Base-by-base conservation (phyloP, 2,113 vertebrate genomes). In the Nerophis lumbriciformis region DNA sequence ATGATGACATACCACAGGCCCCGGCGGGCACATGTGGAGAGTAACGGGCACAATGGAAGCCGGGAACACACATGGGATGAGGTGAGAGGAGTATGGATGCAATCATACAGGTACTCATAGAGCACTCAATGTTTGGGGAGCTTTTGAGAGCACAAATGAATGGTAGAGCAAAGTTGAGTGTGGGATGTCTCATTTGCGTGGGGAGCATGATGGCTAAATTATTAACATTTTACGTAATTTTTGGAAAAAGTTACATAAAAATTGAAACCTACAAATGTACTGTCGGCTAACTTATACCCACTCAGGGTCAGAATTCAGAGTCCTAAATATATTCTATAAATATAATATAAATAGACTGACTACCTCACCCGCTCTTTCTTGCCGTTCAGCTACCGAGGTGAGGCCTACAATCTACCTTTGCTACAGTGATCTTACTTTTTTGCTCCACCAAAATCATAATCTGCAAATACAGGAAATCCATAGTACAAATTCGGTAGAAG, bases 131-230 rank as follows among this genome's bases (percentile, higher is more conserved):
- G 36, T 16, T 9, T n/a, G 53, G 53, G 81, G 53, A 59, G 39
- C 65, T 56, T 76, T 49, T 66, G 60, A 81, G 63, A 68, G 65
- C 44, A 76, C 78, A 83, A 83, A 82, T 61, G 69, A 82, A 83
- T 61, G 69, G 72, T 47, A 36, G 66, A 51, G 71, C 73, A 76
- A 77, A 83, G 76, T 72, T 42, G 66, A 78, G 69, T 76, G 76
- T 77, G 76, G 78, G 78, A 78, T 72, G 52, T 71, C 76, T 63
- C 45, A 63, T 68, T 45, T 65, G 72, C 69, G 69, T 73, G 72
- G 10, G 61, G 73, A 82, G 77, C 73, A 66, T 80, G 82, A 80
- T 61, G 68, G 65, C 49, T 69, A 64, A 79, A 85, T 82, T 65
- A 82, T 73, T 55, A 55, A 67, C 79, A 76, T 78, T 71, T 49